Evolutionary conservation across 92 coral and sea anemone genomes (phyloP).

Genomic region (Zoanthus sansibaricus): DNA sequence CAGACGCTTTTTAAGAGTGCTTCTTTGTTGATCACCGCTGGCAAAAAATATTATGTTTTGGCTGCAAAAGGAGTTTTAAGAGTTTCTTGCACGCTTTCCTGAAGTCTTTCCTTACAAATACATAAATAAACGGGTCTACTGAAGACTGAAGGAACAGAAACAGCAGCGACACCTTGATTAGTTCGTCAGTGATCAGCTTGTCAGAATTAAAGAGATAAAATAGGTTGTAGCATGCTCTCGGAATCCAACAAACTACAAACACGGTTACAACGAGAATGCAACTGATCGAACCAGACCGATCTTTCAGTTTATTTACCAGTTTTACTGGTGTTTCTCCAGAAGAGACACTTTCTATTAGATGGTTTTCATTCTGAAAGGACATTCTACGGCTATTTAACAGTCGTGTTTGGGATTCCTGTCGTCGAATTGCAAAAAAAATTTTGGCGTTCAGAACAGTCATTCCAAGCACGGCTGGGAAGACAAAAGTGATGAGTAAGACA

Average conservation of each 20-base stretch:
- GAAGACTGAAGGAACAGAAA: conserved; percentile 35
- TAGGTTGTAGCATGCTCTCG: conserved; percentile 14
- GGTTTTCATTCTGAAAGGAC: background rate
- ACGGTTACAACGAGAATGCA: conserved; percentile 30
- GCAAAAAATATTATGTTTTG: background rate
- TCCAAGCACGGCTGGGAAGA: conserved; percentile 17
- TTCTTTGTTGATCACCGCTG: background rate
- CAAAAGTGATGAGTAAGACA: conserved; percentile 6
- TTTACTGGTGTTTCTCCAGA: background rate
- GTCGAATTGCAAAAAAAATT: conserved; percentile 10
- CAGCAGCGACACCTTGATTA: conserved; percentile 1
- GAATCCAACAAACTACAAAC: conserved; percentile 14
- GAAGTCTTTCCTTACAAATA: conserved; percentile 27
- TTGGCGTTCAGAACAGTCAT: background rate
- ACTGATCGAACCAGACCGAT: conserved; percentile 11
- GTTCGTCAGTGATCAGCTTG: conserved; percentile 8
- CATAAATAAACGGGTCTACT: conserved; percentile 22
- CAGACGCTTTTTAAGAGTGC: background rate
- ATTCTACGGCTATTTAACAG: background rate
- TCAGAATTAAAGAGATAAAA: background rate
- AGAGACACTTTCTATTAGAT: background rate
- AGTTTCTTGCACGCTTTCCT: conserved; percentile 12
- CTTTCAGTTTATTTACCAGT: background rate
- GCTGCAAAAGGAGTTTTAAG: background rate
- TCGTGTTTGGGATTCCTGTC: background rate